phyloP scores from a whole-genome alignment of 2,888 invertebrate genomes.

The Nezara viridula region DNA sequence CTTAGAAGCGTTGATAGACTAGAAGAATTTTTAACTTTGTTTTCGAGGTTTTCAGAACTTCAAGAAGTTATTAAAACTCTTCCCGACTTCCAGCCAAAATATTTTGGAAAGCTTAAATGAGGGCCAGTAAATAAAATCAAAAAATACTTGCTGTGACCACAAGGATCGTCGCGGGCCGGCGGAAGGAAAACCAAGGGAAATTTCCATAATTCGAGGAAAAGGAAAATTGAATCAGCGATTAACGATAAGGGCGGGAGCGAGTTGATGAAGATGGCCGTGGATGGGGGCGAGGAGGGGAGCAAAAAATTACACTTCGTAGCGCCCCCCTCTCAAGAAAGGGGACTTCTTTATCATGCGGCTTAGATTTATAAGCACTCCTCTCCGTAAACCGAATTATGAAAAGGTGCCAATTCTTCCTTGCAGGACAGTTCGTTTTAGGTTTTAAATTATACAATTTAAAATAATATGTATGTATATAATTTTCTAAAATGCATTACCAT shows the following conservation, averaged over 20 bases:
- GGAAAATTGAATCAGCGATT: conserved; percentile 44
- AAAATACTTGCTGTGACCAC: conserved; percentile 23
- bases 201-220: conserved; percentile 33
- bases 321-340: not conserved
- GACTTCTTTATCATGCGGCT: not conserved
- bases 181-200: not conserved
- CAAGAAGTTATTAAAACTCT: not conserved
- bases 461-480: too few relatives aligned
- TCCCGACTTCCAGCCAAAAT: not conserved
- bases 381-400: not conserved
- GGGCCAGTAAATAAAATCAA: not conserved
- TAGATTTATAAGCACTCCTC: conserved; percentile 10
- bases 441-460: too few relatives aligned
- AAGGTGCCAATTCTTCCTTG: not conserved
- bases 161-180: not conserved
- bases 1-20: too few relatives aligned
- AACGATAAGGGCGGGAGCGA: conserved; percentile 39
- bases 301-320: conserved; percentile 44
- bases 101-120: not conserved
- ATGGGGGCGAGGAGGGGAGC: not conserved
- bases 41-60: not conserved
- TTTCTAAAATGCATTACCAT: too few relatives aligned
- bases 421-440: not conserved
- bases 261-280: not conserved
- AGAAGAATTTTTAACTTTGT: not conserved